Evolutionary conservation across 2,797 vertebrate species (phyloP).

Genomic region (Lateolabrax maculatus): DNA sequence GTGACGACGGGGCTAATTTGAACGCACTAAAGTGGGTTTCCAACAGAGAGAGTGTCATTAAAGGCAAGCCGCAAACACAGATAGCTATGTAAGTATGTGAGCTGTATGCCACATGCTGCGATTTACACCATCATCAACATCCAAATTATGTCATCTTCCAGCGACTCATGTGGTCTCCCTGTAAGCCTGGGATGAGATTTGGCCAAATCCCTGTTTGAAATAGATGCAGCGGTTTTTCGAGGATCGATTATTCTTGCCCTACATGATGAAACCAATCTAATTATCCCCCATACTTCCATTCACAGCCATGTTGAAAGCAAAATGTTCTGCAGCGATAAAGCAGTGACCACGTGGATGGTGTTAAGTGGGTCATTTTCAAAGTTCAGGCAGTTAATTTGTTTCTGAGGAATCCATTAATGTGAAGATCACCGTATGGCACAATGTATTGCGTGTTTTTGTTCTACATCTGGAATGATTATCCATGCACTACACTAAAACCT

Average conservation of each 20-base stretch:
- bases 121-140: slow-evolving; percentile 60
- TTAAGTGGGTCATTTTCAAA: slow-evolving; percentile 67
- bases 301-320: slow-evolving; percentile 35
- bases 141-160: slow-evolving; percentile 53
- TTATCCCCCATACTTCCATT: slow-evolving; percentile 46
- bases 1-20: slow-evolving; percentile 62
- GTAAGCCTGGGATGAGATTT: slow-evolving; percentile 34
- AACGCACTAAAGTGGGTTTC: slow-evolving; percentile 56
- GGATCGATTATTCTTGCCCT: slow-evolving; percentile 66
- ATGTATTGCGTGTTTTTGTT: background rate
- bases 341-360: slow-evolving; percentile 45
- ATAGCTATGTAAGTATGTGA: slow-evolving; percentile 41
- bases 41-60: slow-evolving; percentile 60
- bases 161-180: slow-evolving; percentile 30
- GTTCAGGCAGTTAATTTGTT: slow-evolving; percentile 60
- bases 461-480: slow-evolving; percentile 14
- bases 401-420: slow-evolving; percentile 66
- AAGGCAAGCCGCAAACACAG: slow-evolving; percentile 51
- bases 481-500: background rate
- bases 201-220: slow-evolving; percentile 57
- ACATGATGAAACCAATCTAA: slow-evolving; percentile 65
- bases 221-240: slow-evolving; percentile 41
- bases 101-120: slow-evolving; percentile 43
- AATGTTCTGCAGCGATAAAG: slow-evolving; percentile 57
- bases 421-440: slow-evolving; percentile 30